Base-by-base conservation (phyloP, 2,888 invertebrate species). In the Diploptera punctata region DNA sequence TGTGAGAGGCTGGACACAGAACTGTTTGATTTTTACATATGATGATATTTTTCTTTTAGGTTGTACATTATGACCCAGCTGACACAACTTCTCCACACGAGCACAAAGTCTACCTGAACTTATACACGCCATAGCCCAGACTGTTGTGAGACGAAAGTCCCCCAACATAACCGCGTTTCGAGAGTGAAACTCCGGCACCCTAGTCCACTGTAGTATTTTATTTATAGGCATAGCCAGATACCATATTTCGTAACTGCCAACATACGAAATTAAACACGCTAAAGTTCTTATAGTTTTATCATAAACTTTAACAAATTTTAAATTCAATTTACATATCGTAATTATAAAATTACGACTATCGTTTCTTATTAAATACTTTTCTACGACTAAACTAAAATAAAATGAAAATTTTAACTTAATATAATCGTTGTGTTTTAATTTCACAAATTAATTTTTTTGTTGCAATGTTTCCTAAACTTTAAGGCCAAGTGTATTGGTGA, bases 81-180 rank as follows among this genome's bases (percentile, higher is more conserved):
- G 91, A 89, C 91, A 92, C 90, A 92, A 85, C 89, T 91, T 91
- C 87, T 91, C 91, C 84, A 91, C 90, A 86, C 91, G 91, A 87
- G 89, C 90, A 90, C 91, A 92, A 85, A 92, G 88, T 88, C 91
- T 89, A 88, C 90, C 90, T 86, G 91, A 90, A 87, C 90, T 90
- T 88, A 91, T 87, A 89, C 91, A 91, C 89, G 92, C 92, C 92
- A 92, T 92, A 88, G 90, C 88, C 87, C 88, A 88, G 87, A 91
- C 90, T 88, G 88, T 87, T 89, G 87, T 90, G 88, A 88, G 84
- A 85, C 85, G 85, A 83, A 84, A 83, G 70, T 69, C 74, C 52
- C 72, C 61, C 61, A 70, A 60, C 73, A 70, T 68, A 68, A 65
- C 71, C 73, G 73, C 62, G 47, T 61, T 73, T 68, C 68, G 70